Base-by-base conservation (phyloP, 37 sponge, comb jelly and placozoan genomes). In the Cliona cf. orientalis region DNA sequence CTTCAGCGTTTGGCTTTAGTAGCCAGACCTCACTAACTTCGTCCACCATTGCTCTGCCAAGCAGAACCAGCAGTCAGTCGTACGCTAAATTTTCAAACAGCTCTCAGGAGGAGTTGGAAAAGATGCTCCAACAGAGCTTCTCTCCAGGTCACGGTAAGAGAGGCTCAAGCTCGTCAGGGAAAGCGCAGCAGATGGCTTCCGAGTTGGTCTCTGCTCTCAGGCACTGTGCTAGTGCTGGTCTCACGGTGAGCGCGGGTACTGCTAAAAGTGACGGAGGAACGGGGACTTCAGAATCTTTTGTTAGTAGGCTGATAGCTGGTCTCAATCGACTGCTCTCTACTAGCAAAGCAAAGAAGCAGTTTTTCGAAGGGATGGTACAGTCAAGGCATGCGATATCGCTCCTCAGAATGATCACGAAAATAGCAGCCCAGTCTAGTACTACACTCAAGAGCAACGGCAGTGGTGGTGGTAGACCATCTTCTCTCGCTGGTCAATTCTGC, bases 301-400 rank as follows among this genome's bases (percentile, higher is more conserved):
- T 69, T 44, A 69, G 44, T n/a, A 28, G 44, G 4, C 19, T 69
- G 22, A 26, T 69, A 28, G 28, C 71, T 42, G 71, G 44, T 11
- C 28, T 69, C 17, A 42, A 69, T n/a, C 39, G 42, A 11, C 71
- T 69, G 11, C 14, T 69, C 28, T 42, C 71, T 23, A 19, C 44
- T 1, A 42, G 71, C n/a, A 60, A 43, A 2, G 36, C 38, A 14
- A 21, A 43, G 6, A 26, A 61, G 36, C 76, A 75, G 42, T 53
- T 75, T 75, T 42, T 75, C 26, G 76, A 75, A 21, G 76, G 76
- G 6, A 33, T 75, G 43, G 28, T 75, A 22, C 31, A 35, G 21
- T n/a, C 2, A 22, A 14, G 22, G 3, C 60, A 60, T 36, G 26
- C 76, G 7, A 5, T 58, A 1, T 35, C 40, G 17, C 60, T 75